Evolutionary conservation across 1,140 invertebrate species (phyloP).

Genomic region (Aphelinus atriplicis): DNA sequence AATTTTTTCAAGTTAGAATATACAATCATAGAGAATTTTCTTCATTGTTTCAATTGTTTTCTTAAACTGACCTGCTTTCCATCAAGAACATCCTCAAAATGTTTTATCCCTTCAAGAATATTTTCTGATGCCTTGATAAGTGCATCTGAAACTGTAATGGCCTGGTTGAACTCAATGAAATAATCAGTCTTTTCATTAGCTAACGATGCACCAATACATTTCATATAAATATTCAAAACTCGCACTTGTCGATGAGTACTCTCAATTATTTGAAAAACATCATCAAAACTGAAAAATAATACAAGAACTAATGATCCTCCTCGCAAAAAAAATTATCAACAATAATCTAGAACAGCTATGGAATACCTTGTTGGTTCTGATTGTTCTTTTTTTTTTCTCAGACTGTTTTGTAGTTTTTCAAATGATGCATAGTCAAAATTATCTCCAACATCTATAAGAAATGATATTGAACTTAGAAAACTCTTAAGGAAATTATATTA

Average conservation of each 20-base stretch:
- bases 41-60: background rate
- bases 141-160: conserved; percentile 26
- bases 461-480: too few relatives aligned
- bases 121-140: background rate
- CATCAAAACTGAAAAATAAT: background rate
- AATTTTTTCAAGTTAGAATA: background rate
- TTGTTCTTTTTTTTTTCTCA: background rate
- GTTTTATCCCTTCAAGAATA: conserved; percentile 1
- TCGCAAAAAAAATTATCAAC: too few relatives aligned
- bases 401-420: background rate
- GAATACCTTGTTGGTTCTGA: too few relatives aligned
- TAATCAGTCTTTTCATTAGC: conserved; percentile 6
- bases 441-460: conserved; percentile 1
- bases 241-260: conserved; percentile 6
- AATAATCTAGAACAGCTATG: too few relatives aligned
- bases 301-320: too few relatives aligned
- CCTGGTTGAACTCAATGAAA: conserved; percentile 24
- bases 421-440: conserved; percentile 6
- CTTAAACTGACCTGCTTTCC: background rate
- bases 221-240: conserved; percentile 18
- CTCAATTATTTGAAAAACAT: conserved; percentile 18
- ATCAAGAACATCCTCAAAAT: background rate
- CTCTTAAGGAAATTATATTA: too few relatives aligned
- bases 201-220: background rate
- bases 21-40: background rate